A percentile compares a stretch with the other conserved stretches of the same genome.
Conservation (phyloP, 2,113 vertebrate species). For the Rhinoderma darwinii region DNA sequence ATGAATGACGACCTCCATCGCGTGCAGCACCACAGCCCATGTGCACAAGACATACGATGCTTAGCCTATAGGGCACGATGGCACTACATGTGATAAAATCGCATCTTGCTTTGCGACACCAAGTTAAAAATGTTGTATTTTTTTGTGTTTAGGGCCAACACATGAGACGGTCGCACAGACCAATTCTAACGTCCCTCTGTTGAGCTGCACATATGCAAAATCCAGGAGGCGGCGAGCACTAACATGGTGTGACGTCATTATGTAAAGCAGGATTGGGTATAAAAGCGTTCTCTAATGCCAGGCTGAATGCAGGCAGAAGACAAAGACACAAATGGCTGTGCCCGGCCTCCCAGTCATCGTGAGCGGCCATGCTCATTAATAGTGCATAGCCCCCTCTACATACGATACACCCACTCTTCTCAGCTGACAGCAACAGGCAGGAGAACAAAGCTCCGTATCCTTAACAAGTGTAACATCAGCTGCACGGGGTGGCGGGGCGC, state of each 20-base stretch:
- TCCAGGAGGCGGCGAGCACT: neutral
- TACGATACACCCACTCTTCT: constrained; percentile 59
- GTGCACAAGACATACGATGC: too few relatives aligned
- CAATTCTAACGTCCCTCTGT: too few relatives aligned
- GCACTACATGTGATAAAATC: too few relatives aligned
- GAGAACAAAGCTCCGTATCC: neutral
- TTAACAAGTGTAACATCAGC: constrained; percentile 61
- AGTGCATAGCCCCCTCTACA: constrained; percentile 66
- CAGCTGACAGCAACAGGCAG: rapidly evolving
- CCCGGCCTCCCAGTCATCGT: neutral
- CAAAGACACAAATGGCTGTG: constrained; percentile 2
- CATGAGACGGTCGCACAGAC: too few relatives aligned
- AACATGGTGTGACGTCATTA: neutral
- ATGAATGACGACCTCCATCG: too few relatives aligned
- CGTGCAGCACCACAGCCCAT: too few relatives aligned
- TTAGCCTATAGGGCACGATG: too few relatives aligned
- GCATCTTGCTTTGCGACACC: too few relatives aligned
- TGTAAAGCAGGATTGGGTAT: neutral
- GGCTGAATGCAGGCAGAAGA: neutral
- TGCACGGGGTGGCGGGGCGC: neutral
- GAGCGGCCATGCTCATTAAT: constrained; percentile 69
- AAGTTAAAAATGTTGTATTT: too few relatives aligned
- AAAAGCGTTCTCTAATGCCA: neutral
- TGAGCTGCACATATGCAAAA: neutral
- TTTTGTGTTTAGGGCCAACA: too few relatives aligned